A percentile compares a stretch with the other conserved stretches of the same genome.
Conservation (phyloP, 2,797 vertebrate species). For the Chrysocyon brachyurus region DNA sequence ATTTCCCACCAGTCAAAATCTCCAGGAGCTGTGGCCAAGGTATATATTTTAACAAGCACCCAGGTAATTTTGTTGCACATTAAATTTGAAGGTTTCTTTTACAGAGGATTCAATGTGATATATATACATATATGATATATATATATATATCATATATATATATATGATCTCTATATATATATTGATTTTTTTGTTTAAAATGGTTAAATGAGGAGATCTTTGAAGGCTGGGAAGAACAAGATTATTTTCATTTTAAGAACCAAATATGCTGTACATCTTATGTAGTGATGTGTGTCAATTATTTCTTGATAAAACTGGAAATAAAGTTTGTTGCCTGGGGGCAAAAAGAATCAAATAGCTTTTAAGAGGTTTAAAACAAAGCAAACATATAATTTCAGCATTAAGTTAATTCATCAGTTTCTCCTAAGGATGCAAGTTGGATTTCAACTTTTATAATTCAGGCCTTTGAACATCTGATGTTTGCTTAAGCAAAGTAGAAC, state of each 20-base stretch:
- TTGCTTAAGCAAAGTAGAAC: conserved; percentile 39
- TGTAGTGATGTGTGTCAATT: background rate
- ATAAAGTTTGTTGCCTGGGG: background rate
- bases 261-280: background rate
- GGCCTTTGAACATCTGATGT: background rate
- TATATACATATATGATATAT: too few species aligned
- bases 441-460: conserved; percentile 33
- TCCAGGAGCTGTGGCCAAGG: background rate
- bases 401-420: conserved; percentile 49
- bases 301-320: background rate
- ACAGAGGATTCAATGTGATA: background rate
- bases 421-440: background rate
- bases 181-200: background rate
- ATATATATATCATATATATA: too few species aligned
- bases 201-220: conserved; percentile 49
- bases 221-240: background rate
- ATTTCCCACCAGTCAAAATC: background rate
- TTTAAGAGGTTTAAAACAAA: conserved; percentile 47
- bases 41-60: conserved; percentile 28
- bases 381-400: background rate
- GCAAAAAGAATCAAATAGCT: background rate
- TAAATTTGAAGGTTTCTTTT: conserved; percentile 30
- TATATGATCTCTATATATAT: too few species aligned
- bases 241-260: background rate
- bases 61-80: background rate